Conservation (phyloP, 30 jellyfish, hydroid and myxozoan species). For the Rhopilema esculentum region DNA sequence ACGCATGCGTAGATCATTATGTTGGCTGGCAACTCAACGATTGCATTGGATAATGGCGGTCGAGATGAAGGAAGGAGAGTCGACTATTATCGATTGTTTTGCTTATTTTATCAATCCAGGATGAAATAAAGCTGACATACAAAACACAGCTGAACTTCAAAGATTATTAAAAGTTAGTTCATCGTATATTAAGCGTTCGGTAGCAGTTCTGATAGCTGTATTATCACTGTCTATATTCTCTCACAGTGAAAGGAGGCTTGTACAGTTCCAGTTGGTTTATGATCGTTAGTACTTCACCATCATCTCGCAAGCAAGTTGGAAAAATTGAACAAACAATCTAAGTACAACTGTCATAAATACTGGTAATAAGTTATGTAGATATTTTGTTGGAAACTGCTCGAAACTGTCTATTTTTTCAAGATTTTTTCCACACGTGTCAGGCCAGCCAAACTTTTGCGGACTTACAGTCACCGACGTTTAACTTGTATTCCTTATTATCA, state of each 20-base stretch:
- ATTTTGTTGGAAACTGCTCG: not conserved
- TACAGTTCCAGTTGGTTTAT: not conserved
- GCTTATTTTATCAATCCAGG: constrained; percentile 52
- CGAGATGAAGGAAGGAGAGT: constrained; percentile 68
- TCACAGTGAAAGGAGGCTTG: not conserved
- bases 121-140: not conserved
- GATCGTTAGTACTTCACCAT: not conserved
- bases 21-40: constrained; percentile 73
- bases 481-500: not conserved
- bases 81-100: constrained; percentile 2
- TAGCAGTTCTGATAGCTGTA: not conserved
- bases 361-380: not conserved
- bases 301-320: not conserved
- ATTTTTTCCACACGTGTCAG: constrained; percentile 51
- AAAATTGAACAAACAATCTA: too few relatives aligned
- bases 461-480: not conserved
- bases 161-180: not conserved
- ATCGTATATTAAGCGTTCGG: not conserved
- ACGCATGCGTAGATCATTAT: constrained; percentile 70
- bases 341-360: not conserved
- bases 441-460: not conserved
- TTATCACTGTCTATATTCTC: not conserved
- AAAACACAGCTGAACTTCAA: not conserved
- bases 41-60: constrained; percentile 78
- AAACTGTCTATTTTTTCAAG: not conserved